Percentiles rank a stretch among this genome's conserved stretches.
Evolutionary conservation across 2,113 vertebrate genomes (phyloP).

Genomic region (Tetrax tetrax): DNA sequence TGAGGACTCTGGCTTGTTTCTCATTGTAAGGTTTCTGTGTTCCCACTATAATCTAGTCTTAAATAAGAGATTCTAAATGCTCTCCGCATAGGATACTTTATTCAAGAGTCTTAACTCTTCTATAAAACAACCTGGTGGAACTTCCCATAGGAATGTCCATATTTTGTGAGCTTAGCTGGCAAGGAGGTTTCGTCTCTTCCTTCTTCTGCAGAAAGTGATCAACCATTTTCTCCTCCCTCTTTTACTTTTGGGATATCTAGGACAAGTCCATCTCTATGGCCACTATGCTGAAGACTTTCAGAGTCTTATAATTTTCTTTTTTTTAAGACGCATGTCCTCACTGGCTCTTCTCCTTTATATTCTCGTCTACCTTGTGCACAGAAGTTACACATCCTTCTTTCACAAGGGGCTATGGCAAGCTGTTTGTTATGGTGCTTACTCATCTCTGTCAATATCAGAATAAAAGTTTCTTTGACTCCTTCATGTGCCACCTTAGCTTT

Average conservation of each 20-base stretch:
- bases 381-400: background rate
- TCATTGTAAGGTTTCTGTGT: background rate
- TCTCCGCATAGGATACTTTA: background rate
- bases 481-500: background rate
- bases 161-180: background rate
- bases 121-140: background rate
- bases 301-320: background rate
- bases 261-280: background rate
- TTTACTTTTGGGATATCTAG: background rate
- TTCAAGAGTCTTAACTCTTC: background rate
- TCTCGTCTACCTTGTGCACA: background rate
- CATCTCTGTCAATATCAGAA: background rate
- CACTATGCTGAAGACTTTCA: background rate
- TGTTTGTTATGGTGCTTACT: background rate
- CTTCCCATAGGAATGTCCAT: background rate
- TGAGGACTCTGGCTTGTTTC: background rate
- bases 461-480: background rate
- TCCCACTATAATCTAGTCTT: background rate
- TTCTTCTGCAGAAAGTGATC: background rate
- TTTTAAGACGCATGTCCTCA: background rate
- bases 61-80: background rate
- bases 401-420: background rate
- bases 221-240: background rate
- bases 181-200: background rate
- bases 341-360: background rate